Evolutionary conservation across 2,113 vertebrate genomes (phyloP), one percentile per base, ranked within the genome.

Genomic region (Chaetodon trifascialis): DNA sequence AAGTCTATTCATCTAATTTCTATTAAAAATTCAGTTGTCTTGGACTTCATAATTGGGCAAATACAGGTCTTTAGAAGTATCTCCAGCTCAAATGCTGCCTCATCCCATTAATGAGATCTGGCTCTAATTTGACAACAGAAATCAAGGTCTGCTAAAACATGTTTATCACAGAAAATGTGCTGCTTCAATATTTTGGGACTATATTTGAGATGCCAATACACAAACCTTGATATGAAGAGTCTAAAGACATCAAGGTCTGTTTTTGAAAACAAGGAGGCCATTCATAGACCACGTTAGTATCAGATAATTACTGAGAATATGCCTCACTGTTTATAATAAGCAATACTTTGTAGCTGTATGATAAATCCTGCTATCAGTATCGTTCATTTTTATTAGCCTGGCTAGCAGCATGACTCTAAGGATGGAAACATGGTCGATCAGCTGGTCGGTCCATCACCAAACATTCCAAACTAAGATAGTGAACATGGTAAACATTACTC

Each of bases 31-130:
- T 55, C 21, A 55, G 21, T n/a, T 11, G 54, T 55, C 7, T 54
- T 21, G 19, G 51, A 54, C 17, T 72, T 58, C 38, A 56, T 56
- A 42, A 56, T 25, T 56, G 25, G 23, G 69, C n/a, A 71, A 71
- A 44, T 71, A 17, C 10, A 58, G 38, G 46, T 34, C 44, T 72
- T 73, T 47, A 44, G 56, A 60, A 60, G 19, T 36, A 21, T 19
- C 7, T 60, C 46, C 30, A 40, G 34, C 58, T 12, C 23, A 47
- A 21, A 23, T 4, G 2, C 47, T 62, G 44, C 19, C 21, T 62
- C 14, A 19, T 64, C n/a, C n/a, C 21, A 64, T 63, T 40, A 38
- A 49, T 52, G 59, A 64, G 21, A 40, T 63, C 16, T 52, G 47
- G 34, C 15, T 10, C 34, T 23, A 40, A 16, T 52, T 73, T 17